These are phyloP conservation scores for Actinia tenebrosa DNA, from an alignment of 64 coral and sea anemone genomes.

Conservation along the genomic window DNA sequence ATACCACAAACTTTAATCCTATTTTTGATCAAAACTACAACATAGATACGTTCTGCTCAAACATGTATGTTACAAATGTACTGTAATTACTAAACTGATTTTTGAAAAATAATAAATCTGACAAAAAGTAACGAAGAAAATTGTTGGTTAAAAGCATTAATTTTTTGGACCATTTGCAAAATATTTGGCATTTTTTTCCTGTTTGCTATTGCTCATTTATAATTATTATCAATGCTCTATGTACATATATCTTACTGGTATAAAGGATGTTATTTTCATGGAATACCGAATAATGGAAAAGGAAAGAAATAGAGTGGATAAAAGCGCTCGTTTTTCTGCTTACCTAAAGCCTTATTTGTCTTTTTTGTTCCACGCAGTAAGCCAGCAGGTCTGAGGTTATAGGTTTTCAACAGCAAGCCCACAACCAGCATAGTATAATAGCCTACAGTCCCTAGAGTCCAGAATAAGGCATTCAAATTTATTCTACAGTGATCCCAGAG, in stretches of 20 bases:
- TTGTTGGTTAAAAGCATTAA: neutral
- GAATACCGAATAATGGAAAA: neutral
- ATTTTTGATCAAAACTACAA: too few species aligned
- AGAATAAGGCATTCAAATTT: neutral
- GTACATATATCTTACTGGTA: neutral
- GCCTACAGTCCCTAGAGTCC: neutral
- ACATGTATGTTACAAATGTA: neutral
- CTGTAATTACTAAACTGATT: neutral
- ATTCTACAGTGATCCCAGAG: neutral
- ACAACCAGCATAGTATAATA: too few species aligned
- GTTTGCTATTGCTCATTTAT: neutral
- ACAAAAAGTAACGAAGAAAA: too few species aligned
- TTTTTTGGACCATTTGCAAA: neutral
- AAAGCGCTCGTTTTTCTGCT: neutral
- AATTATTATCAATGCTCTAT: neutral
- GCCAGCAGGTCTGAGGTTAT: too few species aligned
- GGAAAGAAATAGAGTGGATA: neutral
- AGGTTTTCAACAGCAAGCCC: too few species aligned
- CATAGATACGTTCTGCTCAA: neutral
- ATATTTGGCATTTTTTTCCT: too few species aligned
- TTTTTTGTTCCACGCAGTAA: neutral
- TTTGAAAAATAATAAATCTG: neutral
- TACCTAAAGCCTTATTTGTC: neutral
- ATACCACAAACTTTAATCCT: neutral
- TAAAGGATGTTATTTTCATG: neutral